Evolutionary conservation across 2,797 vertebrate genomes (phyloP), one percentile per base, ranked within the genome.

Genomic region (Lutjanus campechanus): DNA sequence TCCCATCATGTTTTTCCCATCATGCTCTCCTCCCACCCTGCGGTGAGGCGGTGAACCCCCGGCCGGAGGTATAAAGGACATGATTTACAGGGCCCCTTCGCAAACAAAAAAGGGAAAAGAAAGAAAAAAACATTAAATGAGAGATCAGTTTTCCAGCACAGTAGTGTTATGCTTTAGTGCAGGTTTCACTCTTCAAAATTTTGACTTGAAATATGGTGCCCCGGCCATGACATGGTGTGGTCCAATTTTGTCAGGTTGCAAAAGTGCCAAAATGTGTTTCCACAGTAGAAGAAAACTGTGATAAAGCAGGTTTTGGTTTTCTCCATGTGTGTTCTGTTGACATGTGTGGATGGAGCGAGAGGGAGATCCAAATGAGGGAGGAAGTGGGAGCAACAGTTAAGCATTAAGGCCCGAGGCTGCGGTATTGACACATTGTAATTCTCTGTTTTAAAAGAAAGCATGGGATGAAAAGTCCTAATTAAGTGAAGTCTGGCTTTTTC

Each of bases 11-110:
- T 90, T 95, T 93, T 95, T 93, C 86, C 90, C 91, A 95, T 95
- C 91, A 93, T 89, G 87, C 91, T 90, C 70, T 88, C 89, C 90
- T 89, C 92, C 92, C 92, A 91, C 88, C 84, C 83, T 89, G 89
- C 54, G 88, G 88, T 90, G 69, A 87, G 85, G 82, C 81, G 20
- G 82, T 91, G 91, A 94, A 91, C 92, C 91, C 92, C 91, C 87
- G 81, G 87, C 92, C 93, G 91, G 94, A 93, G 91, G 92, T 92
- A 94, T 94, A 92, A 93, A 94, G 89, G 81, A 91, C 91, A 81
- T 94, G 92, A 95, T 94, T 94, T 95, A 94, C 90, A 65, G 86
- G 83, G 78, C 81, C 83, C 74, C 85, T 91, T 82, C 20, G 44
- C 77, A 76, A 67, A 83, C 74, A 88, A 81, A 76, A 87, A 82